Conservation (phyloP, 2,888 invertebrate species). For the Tetragnatha montana region DNA sequence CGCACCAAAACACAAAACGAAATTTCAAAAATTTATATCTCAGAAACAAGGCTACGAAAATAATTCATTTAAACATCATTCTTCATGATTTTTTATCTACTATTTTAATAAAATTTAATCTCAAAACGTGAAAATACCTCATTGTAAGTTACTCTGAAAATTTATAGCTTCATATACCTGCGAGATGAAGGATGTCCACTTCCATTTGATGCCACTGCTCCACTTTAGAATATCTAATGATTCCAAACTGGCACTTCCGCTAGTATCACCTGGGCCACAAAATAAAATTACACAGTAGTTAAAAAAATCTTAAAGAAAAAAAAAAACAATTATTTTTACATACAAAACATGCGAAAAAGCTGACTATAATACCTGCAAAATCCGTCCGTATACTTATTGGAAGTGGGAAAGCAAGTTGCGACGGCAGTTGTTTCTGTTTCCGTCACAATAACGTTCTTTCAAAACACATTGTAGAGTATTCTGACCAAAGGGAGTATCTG, state of each 20-base stretch:
- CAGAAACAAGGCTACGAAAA: no score
- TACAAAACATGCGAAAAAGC: no score
- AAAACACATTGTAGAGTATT: slow-evolving; percentile 80
- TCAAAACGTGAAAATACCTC: no score
- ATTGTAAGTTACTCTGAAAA: no score
- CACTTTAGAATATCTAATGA: slow-evolving; percentile 68
- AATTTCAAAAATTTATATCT: no score
- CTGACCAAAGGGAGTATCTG: slow-evolving; percentile 67
- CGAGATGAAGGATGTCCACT: slow-evolving; percentile 61
- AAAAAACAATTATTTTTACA: not conserved
- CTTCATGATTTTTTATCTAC: no score
- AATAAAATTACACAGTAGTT: not conserved
- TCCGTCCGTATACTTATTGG: slow-evolving; percentile 85
- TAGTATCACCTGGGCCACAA: slow-evolving; percentile 56
- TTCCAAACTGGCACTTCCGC: slow-evolving; percentile 66
- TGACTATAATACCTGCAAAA: slow-evolving; percentile 22
- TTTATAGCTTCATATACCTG: no score
- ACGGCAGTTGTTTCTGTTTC: slow-evolving; percentile 96
- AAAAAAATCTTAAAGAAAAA: not conserved
- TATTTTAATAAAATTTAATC: no score
- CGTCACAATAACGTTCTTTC: slow-evolving; percentile 94
- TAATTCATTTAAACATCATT: no score
- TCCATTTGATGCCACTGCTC: slow-evolving; percentile 65
- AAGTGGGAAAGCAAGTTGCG: slow-evolving; percentile 94
- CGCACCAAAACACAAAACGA: no score